Percentiles rank a stretch among this genome's conserved stretches.
phyloP scores from a whole-genome alignment of 2,797 vertebrate species.

The Chelidonichthys spinosus region DNA sequence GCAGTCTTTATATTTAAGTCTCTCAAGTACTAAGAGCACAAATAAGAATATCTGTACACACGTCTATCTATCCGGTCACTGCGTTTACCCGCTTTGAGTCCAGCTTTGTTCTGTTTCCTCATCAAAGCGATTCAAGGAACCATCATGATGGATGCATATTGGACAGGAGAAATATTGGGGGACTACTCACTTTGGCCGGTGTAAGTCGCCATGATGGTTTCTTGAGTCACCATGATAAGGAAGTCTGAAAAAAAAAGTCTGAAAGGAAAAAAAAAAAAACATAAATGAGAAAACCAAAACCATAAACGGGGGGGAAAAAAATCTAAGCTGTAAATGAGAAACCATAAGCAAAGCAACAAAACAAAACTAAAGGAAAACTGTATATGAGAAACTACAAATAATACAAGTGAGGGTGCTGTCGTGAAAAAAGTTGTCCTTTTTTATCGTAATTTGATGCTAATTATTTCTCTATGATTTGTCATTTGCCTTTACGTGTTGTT shows the following conservation, averaged over 20 bases:
- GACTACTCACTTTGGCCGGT: slow-evolving; percentile 72
- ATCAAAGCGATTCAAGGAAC: slow-evolving; percentile 66
- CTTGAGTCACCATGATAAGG: slow-evolving; percentile 76
- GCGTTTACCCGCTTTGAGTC: slow-evolving; percentile 20
- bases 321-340: slow-evolving; percentile 61
- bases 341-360: slow-evolving; percentile 56
- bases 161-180: slow-evolving; percentile 61
- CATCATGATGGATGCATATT: slow-evolving; percentile 64
- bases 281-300: slow-evolving; percentile 73
- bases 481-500: background rate
- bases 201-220: slow-evolving; percentile 73
- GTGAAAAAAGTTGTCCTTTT: slow-evolving; percentile 30
- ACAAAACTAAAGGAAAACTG: slow-evolving; percentile 43
- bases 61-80: slow-evolving; percentile 17
- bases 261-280: slow-evolving; percentile 67
- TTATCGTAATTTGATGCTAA: background rate
- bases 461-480: slow-evolving; percentile 17
- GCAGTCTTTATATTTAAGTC: slow-evolving; percentile 16
- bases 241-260: slow-evolving; percentile 73
- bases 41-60: slow-evolving; percentile 21
- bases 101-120: slow-evolving; percentile 49
- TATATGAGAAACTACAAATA: slow-evolving; percentile 25
- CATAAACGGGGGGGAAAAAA: slow-evolving; percentile 44
- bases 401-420: slow-evolving; percentile 55
- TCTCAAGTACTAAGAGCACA: slow-evolving; percentile 14